Evolutionary conservation across 37 sponge, comb jelly and placozoan species (phyloP).

Genomic region (Cliona cf. orientalis): DNA sequence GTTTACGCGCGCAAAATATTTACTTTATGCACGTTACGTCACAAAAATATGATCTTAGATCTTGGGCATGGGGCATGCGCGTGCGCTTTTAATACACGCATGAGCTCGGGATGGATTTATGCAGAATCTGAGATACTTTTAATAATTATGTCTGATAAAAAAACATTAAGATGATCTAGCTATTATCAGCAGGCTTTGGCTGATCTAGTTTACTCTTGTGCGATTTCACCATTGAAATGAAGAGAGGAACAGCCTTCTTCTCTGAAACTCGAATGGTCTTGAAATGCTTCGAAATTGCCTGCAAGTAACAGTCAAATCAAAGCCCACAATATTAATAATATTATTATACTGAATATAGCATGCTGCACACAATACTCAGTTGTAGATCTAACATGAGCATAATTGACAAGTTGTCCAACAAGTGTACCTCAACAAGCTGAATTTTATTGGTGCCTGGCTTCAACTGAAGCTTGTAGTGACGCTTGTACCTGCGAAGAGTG

Average conservation of each 20-base stretch:
- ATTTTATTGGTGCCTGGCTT: conserved; percentile 90
- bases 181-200: conserved; percentile 74
- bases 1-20: no score
- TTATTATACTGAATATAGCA: not conserved
- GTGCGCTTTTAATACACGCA: no score
- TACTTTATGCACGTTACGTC: no score
- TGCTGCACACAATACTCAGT: not conserved
- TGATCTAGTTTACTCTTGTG: conserved; percentile 95
- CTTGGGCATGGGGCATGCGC: no score
- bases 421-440: conserved; percentile 91
- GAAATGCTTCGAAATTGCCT: conserved; percentile 86
- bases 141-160: not conserved
- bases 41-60: no score
- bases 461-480: conserved; percentile 87
- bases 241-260: conserved; percentile 83
- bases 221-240: conserved; percentile 93
- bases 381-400: not conserved
- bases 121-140: not conserved
- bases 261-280: conserved; percentile 77
- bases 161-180: not conserved
- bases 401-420: no score
- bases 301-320: not conserved
- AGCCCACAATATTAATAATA: not conserved
- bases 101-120: no score
- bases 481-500: conserved; percentile 86